phyloP scores from a whole-genome alignment of 2,113 vertebrate genomes.

The Protomyctophum bolini region DNA sequence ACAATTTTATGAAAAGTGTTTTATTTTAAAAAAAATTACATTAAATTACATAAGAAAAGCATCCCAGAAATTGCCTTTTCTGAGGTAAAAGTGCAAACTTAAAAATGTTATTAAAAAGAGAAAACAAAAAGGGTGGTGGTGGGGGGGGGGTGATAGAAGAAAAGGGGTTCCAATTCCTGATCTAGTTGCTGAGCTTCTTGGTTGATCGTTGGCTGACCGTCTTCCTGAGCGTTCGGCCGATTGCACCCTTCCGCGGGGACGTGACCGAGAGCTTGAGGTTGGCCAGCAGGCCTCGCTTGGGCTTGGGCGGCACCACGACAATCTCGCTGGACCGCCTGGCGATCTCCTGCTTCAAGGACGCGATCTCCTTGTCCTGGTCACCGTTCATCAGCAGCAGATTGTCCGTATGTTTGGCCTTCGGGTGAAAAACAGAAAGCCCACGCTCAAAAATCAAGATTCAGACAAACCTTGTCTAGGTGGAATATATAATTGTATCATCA shows the following conservation, averaged over 20 bases:
- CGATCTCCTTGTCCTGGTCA: slow-evolving; percentile 77
- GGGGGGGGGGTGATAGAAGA: too few species aligned
- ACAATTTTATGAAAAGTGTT: not conserved
- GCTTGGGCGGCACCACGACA: slow-evolving; percentile 68
- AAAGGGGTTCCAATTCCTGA: too few species aligned
- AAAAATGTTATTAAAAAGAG: not conserved
- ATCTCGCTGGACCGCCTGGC: slow-evolving; percentile 54
- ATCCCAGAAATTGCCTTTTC: not conserved
- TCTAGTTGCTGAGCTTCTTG: slow-evolving; percentile 25
- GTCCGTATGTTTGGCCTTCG: slow-evolving; percentile 49
- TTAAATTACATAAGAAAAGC: not conserved
- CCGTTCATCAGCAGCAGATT: slow-evolving; percentile 63
- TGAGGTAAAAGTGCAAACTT: not conserved
- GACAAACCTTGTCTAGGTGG: too few species aligned
- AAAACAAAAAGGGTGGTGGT: not conserved
- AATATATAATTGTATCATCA: too few species aligned
- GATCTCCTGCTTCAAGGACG: slow-evolving; percentile 72
- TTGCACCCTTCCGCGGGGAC: slow-evolving; percentile 59
- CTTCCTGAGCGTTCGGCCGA: slow-evolving; percentile 68
- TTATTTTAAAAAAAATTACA: not conserved
- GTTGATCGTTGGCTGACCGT: slow-evolving; percentile 28
- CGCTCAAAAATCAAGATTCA: too few species aligned
- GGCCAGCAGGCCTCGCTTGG: slow-evolving; percentile 79
- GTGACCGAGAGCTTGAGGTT: slow-evolving; percentile 83
- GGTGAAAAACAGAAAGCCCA: not conserved